Evolutionary conservation across 2,888 invertebrate species (phyloP).

Genomic region (Polymixis lichenea): DNA sequence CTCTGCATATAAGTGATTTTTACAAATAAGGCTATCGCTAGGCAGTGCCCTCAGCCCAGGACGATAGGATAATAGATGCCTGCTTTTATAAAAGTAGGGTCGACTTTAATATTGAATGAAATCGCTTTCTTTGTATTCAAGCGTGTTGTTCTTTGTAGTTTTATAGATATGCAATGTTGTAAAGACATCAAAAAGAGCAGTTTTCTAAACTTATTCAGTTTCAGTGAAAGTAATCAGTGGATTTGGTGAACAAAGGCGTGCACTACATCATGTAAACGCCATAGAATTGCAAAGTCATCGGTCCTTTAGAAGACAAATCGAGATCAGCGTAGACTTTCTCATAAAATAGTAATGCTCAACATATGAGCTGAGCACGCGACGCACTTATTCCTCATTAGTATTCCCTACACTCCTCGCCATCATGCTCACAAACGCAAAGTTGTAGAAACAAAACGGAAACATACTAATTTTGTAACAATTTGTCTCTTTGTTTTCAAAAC

Average conservation of each 20-base stretch:
- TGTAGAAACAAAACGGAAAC: constrained; percentile 31
- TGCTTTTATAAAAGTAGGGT: background rate
- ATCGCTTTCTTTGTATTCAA: background rate
- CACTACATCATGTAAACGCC: background rate
- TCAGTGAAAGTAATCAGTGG: background rate
- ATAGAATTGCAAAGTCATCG: constrained; percentile 19
- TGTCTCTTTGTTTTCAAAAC: constrained; percentile 21
- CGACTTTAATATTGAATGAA: constrained; percentile 9
- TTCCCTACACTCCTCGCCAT: constrained; percentile 30
- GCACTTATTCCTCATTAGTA: constrained; percentile 52
- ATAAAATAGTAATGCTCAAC: constrained; percentile 20
- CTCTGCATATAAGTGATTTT: constrained; percentile 37
- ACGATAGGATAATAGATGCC: background rate
- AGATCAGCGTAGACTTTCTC: constrained; percentile 18
- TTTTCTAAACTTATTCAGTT: background rate
- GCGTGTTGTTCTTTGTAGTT: background rate
- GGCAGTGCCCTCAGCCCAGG: constrained; percentile 10
- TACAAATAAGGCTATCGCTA: constrained; percentile 23
- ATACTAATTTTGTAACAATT: constrained; percentile 30
- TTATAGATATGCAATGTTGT: background rate
- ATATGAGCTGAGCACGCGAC: constrained; percentile 25
- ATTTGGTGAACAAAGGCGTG: background rate
- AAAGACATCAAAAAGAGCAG: background rate
- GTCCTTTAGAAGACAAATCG: constrained; percentile 5
- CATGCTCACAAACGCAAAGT: constrained; percentile 31